Base-by-base conservation (phyloP, 2,888 invertebrate genomes). In the Leptinotarsa tumamoca region DNA sequence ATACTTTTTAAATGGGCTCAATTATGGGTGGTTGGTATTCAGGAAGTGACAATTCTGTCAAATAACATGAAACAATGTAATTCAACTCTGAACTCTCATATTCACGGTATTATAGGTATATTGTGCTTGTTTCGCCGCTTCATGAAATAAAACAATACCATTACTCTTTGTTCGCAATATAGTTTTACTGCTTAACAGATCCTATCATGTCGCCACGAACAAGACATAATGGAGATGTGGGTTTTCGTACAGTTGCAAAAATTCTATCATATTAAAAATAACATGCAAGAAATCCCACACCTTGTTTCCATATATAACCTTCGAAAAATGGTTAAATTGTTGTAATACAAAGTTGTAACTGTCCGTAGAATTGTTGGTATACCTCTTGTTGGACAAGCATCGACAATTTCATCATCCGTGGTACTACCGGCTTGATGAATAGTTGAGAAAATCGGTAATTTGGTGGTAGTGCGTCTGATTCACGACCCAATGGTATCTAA, bases 181-280 rank as follows among this genome's bases (percentile, higher is more conserved):
- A 33, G 33, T 63, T 58, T 63, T 18, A n/a, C 63, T 63, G 63
- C 63, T 33, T 33, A 5, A 43, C 63, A 72, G 71, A 72, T 72
- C 50, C 43, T 66, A 72, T 72, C 71, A 10, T 54, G n/a, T 17
- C 43, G 66, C 51, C 67, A 72, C 66, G 71, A 72, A 72, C 66
- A 21, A 66, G 71, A 43, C 52, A 72, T 72, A 72, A 72, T 72
- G 71, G 23, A 72, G 71, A 56, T 72, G 71, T 72, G 63, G 71
- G 71, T 66, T 71, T 71, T 14, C 66, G 2, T 52, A 52, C 51
- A 15, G 52, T 72, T 66, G n/a, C 43, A 72, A 72, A 72, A 72
- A 72, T 72, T 52, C n/a, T 17, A n/a, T 17, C 5, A 27, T 33
- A 17, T 17, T 3, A 63, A 63, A 63, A 63, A 43, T 63, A 63